A percentile compares a stretch with the other conserved stretches of the same genome.
Conservation (phyloP, 2,797 vertebrate species). For the Spheniscus humboldti region DNA sequence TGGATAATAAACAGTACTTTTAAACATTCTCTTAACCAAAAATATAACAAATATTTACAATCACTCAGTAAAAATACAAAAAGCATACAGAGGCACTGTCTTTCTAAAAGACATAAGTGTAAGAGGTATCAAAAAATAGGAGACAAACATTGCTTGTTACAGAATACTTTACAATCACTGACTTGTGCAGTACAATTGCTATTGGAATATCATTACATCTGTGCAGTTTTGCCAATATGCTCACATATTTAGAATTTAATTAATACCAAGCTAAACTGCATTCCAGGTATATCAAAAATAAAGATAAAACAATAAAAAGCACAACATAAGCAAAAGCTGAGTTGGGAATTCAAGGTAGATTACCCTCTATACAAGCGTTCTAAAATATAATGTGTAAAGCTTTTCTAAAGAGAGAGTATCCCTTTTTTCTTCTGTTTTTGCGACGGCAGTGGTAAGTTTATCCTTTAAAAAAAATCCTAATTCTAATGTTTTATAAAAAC, state of each 20-base stretch:
- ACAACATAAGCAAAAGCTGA: conserved; percentile 56
- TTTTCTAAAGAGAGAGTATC: conserved; percentile 54
- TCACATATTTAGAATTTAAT: conserved; percentile 70
- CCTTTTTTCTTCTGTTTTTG: conserved; percentile 18
- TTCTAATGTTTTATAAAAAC: not conserved
- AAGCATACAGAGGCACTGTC: conserved; percentile 93
- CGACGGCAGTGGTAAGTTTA: not conserved
- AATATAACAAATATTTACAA: conserved; percentile 99
- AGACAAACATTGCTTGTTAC: conserved; percentile 85
- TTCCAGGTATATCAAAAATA: conserved; percentile 74
- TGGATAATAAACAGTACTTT: conserved; percentile 87
- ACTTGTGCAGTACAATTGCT: conserved; percentile 85
- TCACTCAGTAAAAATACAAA: conserved; percentile 95
- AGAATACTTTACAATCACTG: conserved; percentile 84
- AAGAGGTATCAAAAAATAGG: conserved; percentile 88
- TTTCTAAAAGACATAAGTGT: conserved; percentile 99
- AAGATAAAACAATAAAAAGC: conserved; percentile 63
- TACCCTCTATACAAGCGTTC: conserved; percentile 8
- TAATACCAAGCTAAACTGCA: conserved; percentile 82
- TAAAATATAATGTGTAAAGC: conserved; percentile 56
- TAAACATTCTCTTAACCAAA: conserved; percentile 96
- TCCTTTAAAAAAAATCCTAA: not conserved
- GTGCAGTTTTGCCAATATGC: conserved; percentile 81
- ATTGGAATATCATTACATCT: conserved; percentile 80
- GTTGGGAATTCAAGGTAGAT: conserved; percentile 48